phyloP scores from a whole-genome alignment of 2,888 invertebrate genomes.

The Hybos culiciformis region DNA sequence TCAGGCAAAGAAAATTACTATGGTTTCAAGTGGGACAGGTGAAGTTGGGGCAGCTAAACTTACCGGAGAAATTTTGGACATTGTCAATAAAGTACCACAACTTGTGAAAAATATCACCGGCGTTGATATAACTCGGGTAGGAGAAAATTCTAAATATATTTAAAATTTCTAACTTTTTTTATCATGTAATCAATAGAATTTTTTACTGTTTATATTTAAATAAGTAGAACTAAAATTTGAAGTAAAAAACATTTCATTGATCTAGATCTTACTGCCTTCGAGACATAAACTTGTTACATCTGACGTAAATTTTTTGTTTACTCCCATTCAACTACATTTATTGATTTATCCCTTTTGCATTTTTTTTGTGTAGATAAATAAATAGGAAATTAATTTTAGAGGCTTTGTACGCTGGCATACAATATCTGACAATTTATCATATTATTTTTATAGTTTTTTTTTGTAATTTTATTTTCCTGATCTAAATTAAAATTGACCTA shows the following conservation, averaged over 20 bases:
- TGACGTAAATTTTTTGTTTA: not conserved
- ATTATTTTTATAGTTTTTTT: too few relatives aligned
- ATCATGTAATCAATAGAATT: not conserved
- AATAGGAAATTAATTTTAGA: too few relatives aligned
- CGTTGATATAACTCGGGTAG: constrained; percentile 81
- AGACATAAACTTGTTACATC: not conserved
- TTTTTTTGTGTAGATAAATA: too few relatives aligned
- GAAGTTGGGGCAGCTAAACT: constrained; percentile 90
- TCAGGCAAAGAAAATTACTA: constrained; percentile 88
- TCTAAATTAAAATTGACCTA: too few relatives aligned
- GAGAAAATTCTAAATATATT: constrained; percentile 36
- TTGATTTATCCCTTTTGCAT: too few relatives aligned
- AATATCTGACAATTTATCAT: too few relatives aligned
- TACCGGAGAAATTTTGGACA: constrained; percentile 85
- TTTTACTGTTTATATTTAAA: not conserved
- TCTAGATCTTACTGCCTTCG: too few relatives aligned
- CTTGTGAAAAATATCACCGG: constrained; percentile 87
- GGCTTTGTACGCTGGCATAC: too few relatives aligned
- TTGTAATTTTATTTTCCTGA: too few relatives aligned
- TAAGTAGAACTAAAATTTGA: not conserved
- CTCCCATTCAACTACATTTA: too few relatives aligned
- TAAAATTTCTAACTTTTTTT: constrained; percentile 18
- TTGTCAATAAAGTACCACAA: constrained; percentile 83
- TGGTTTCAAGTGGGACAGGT: constrained; percentile 86
- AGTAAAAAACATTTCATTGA: not conserved